Base-by-base conservation (phyloP, 2,113 vertebrate genomes). In the Chamaea fasciata region DNA sequence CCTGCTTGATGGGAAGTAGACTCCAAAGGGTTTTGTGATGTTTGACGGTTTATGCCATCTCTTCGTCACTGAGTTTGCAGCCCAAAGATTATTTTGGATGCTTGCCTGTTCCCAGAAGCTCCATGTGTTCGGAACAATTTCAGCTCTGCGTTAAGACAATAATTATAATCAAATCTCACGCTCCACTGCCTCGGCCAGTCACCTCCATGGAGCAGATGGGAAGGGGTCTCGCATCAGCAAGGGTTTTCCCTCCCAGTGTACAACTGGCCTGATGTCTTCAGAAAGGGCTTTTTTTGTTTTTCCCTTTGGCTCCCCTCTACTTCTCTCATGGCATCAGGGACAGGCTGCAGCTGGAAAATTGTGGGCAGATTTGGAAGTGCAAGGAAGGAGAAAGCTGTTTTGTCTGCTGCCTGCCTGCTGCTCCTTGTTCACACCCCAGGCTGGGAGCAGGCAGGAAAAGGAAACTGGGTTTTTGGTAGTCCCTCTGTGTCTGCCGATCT, bases 71-170 rank as follows among this genome's bases (percentile, higher is more conserved):
- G 95, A 77, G 78, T 94, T 92, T 83, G 84, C 81, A 76, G 84
- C 79, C 95, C 93, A 94, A 68, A 95, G 91, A 89, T 97, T 79
- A n/a, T 95, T 92, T 97, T 97, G 96, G 96, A 95, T 67, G 94
- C 50, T 46, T 96, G 95, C 96, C 95, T 95, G 27, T 82, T 94
- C 95, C 96, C 94, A 96, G 94, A 95, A 95, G 95, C 84, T 94
- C 91, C 9, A 27, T 4, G 7, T 94, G 76, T 83, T 92, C 63
- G 0, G 76, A 95, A 90, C 94, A 86, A 83, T 97, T 95, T 94
- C 92, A 95, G 86, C 90, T 95, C 92, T 67, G 88, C 1, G 3
- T 90, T 96, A 89, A 93, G 92, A 94, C 91, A 94, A 89, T 94
- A 95, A 93, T 95, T 90, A 35, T 89, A 95, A 96, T 96, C 83